Evolutionary conservation across 2,888 invertebrate species (phyloP).

Genomic region (Lycophotia porphyrea): DNA sequence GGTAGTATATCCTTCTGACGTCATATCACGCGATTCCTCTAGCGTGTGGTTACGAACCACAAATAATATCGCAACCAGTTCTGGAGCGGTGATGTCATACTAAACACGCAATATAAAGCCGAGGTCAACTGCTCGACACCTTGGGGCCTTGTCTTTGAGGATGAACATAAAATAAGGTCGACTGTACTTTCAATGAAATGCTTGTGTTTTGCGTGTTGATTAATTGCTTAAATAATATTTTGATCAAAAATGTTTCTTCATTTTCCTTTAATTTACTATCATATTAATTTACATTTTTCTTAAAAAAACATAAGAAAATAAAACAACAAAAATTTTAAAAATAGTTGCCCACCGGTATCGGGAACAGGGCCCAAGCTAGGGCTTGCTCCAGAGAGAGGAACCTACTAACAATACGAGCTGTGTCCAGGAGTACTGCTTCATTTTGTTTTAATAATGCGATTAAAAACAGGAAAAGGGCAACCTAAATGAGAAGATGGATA

Average conservation of each 20-base stretch:
- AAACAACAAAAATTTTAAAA: too few species aligned
- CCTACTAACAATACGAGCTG: too few species aligned
- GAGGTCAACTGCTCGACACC: slow-evolving; percentile 72
- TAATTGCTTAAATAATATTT: neutral
- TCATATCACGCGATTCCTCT: slow-evolving; percentile 48
- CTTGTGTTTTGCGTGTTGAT: neutral
- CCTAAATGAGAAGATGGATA: neutral
- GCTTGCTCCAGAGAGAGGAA: too few species aligned
- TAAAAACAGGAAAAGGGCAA: neutral
- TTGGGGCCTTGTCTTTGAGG: slow-evolving; percentile 70
- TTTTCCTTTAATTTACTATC: too few species aligned
- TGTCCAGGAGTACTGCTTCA: too few species aligned
- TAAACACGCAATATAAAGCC: slow-evolving; percentile 64
- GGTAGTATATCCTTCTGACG: slow-evolving; percentile 51
- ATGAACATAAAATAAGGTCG: slow-evolving; percentile 66
- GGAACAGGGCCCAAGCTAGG: too few species aligned
- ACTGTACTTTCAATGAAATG: slow-evolving; percentile 48
- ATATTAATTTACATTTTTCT: too few species aligned
- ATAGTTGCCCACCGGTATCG: too few species aligned
- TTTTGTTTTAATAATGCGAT: too few species aligned
- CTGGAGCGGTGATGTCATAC: slow-evolving; percentile 76
- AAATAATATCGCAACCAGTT: slow-evolving; percentile 57
- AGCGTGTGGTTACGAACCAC: slow-evolving; percentile 61
- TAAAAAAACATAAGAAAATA: too few species aligned
- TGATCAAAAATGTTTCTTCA: neutral